phyloP scores from a whole-genome alignment of 2,113 vertebrate species.

The Cranoglanis bouderius region DNA sequence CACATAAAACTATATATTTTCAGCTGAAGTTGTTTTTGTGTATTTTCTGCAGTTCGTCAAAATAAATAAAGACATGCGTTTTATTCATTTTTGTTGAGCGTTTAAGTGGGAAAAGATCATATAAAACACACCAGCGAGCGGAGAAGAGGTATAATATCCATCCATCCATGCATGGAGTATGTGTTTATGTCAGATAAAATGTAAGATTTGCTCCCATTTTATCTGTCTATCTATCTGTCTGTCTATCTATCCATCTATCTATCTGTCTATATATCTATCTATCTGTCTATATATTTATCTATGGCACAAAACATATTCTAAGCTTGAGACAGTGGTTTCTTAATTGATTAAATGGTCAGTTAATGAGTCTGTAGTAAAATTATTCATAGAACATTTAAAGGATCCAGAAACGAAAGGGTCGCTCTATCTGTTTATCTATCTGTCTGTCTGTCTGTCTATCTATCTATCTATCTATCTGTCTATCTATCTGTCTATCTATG shows the following conservation, averaged over 20 bases:
- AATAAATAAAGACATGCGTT: background rate
- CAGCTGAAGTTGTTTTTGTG: background rate
- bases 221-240: background rate
- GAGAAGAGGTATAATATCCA: background rate
- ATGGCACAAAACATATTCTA: too few relatives aligned
- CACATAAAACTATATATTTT: background rate
- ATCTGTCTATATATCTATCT: background rate
- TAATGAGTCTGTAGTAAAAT: background rate
- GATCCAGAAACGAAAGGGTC: background rate
- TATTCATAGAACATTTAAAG: too few relatives aligned
- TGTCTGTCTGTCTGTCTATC: background rate
- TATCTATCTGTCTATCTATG: background rate
- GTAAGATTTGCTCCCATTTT: background rate
- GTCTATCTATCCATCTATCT: background rate
- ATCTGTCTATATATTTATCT: background rate
- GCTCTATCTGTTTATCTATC: background rate
- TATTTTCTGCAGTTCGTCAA: background rate
- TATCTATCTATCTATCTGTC: background rate
- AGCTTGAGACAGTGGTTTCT: too few relatives aligned
- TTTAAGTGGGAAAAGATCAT: background rate
- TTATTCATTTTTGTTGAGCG: background rate
- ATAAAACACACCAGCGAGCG: background rate
- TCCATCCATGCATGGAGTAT: too few relatives aligned
- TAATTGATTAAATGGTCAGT: too few relatives aligned
- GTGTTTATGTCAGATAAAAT: background rate